Evolutionary conservation across 2,797 vertebrate species (phyloP), one percentile per base, ranked within the genome.

Genomic region (Malacoctenus gilli): DNA sequence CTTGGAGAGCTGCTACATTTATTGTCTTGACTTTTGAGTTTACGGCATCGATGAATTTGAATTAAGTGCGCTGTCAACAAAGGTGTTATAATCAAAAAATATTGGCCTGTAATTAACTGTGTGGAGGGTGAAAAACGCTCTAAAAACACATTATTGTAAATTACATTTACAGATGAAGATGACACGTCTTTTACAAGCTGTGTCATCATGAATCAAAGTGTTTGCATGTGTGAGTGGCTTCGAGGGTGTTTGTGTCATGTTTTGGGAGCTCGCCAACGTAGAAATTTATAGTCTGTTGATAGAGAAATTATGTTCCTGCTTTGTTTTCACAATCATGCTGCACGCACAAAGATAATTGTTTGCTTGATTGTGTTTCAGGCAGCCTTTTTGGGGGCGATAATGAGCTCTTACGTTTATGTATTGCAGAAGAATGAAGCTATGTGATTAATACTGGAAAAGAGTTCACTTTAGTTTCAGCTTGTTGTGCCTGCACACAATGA

Each of bases 1-100:
- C 11, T 19, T 11, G 19, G 30, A 23, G 23, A 13, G 7, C 11
- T 1, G 2, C 4, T 23, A 23, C 13, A 50, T 40, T 18, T 52
- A 20, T 43, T 42, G 31, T 13, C 19, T 5, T 68, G 32, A 63
- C 30, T 60, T 62, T 68, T 52, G 36, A 31, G 13, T 20, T 16
- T 37, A 53, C 28, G 39, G 13, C 12, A 56, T 42, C 31, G 11
- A 41, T 51, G 8, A 28, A 58, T 62, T 47, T 21, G 5, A 16
- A 41, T 44, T 35, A 62, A 62, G 19, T 57, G 52, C 18, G 38
- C 30, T 52, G 20, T 31, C n/a, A 22, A 61, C 67, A 47, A 63
- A 44, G 21, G 9, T 3, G 14, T 54, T 43, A 40, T 55, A 56
- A 40, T n/a, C 4, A 21, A 21, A 50, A 30, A 41, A 39, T 53